Base-by-base conservation (phyloP, 2,113 vertebrate genomes). In the Speoplatyrhinus poulsoni region DNA sequence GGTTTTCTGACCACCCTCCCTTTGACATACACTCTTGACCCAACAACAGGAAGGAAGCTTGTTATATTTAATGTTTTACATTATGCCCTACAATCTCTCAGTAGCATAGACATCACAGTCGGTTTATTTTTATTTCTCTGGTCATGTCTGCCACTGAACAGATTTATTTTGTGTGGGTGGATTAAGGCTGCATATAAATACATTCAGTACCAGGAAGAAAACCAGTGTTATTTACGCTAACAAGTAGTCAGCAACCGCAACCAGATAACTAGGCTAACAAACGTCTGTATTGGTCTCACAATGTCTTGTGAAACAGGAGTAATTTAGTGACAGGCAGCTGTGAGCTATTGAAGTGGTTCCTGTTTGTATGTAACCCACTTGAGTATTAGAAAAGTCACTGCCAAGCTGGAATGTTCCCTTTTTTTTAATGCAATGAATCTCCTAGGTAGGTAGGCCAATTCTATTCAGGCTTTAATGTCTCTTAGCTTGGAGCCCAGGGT, bases 11-110 rank as follows among this genome's bases (percentile, higher is more conserved):
- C 64, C 41, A 65, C 76, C 75, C 72, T 60, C 66, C 13, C 19
- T 60, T 50, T 33, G 57, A 41, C 76, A 65, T 52, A 69, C 60
- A 70, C 53, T 68, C 53, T 74, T 89, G 86, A 90, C 87, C 85
- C 58, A 80, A 65, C 55, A 75, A 66, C 46, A 62, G 41, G 54
- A 79, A 53, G 53, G 17, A 6, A 16, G 52, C 16, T 77, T 16
- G 41, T 70, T 26, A 26, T 26, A 26, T 26, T 26, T 26, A 2
- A 26, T 3, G 26, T 26, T 26, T 26, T 26, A 26, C 26, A 26
- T 64, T 33, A 32, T 9, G 1, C 12, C 61, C 16, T 12, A 46
- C 46, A 13, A 47, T 9, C 46, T 15, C 16, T 16, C 9, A 16
- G 46, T 19, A 58, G 19, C 19, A 19, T 19, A 9, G 5, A 41